These are phyloP conservation scores for Lethenteron reissneri DNA, from an alignment of 2,113 vertebrate genomes.

Conservation along the genomic window DNA sequence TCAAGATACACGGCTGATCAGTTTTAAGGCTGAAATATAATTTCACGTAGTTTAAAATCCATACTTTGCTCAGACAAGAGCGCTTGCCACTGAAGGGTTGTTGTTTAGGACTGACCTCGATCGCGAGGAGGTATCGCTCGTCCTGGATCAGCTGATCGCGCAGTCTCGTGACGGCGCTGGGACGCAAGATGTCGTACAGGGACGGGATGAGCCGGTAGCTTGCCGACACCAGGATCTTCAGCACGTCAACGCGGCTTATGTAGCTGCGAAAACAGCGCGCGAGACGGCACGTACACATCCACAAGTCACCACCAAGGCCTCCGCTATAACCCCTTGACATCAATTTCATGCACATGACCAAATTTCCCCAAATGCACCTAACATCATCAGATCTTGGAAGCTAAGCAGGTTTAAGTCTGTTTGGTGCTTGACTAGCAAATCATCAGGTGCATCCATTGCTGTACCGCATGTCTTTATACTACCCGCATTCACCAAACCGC, in stretches of 20 bases:
- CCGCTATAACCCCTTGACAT: no score
- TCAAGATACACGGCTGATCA: neutral
- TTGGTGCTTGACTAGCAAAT: no score
- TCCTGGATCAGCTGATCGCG: constrained; percentile 73
- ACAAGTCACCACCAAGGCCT: no score
- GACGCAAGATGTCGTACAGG: constrained; percentile 69
- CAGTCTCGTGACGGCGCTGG: constrained; percentile 51
- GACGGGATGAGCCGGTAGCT: constrained; percentile 73
- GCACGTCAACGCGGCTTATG: constrained; percentile 83
- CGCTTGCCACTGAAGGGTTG: neutral
- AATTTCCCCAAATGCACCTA: no score
- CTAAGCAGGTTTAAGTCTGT: no score
- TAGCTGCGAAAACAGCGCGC: constrained; percentile 30
- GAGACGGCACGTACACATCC: no score
- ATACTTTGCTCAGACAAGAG: neutral
- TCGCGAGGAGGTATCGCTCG: constrained; percentile 71
- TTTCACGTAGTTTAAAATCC: neutral
- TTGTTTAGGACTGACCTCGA: constrained; percentile 41
- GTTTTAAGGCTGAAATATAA: neutral
- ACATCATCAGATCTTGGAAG: no score
- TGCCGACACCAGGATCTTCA: constrained; percentile 67
- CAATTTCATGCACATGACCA: no score
- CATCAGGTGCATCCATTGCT: no score
- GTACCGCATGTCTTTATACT: no score
- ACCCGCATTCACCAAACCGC: no score